Conservation (phyloP, 2,888 invertebrate species). For the Scaptomyza tumidula region DNA sequence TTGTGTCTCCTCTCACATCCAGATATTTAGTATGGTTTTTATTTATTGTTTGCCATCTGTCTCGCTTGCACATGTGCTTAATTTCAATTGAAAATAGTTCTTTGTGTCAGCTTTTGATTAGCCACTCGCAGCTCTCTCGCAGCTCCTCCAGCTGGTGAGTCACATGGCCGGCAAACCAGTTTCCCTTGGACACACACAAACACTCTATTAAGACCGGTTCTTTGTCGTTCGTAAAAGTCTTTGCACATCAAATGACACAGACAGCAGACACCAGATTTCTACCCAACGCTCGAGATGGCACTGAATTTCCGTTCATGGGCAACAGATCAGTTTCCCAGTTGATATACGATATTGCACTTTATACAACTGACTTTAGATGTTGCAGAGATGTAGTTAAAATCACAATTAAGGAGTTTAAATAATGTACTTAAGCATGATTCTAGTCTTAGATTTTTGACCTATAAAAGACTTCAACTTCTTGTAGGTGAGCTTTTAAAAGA, state of each 20-base stretch:
- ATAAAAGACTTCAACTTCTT: no score
- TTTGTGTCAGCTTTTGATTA: slow-evolving; percentile 70
- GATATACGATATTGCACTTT: not conserved
- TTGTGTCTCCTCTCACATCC: not conserved
- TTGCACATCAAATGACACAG: slow-evolving; percentile 32
- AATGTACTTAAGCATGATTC: no score
- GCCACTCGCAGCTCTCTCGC: slow-evolving; percentile 21
- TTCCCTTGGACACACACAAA: slow-evolving; percentile 35
- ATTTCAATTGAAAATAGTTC: slow-evolving; percentile 65
- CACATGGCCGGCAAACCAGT: slow-evolving; percentile 65
- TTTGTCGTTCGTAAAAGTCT: slow-evolving; percentile 15
- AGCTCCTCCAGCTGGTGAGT: slow-evolving; percentile 56
- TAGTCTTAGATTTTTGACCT: no score
- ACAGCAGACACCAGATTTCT: slow-evolving; percentile 30
- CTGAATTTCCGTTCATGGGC: slow-evolving; percentile 15
- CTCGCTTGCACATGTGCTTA: slow-evolving; percentile 43
- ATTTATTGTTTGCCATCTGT: slow-evolving; percentile 34
- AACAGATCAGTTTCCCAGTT: slow-evolving; percentile 22
- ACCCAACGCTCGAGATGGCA: slow-evolving; percentile 12
- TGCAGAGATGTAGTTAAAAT: not conserved
- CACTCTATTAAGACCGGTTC: slow-evolving; percentile 43
- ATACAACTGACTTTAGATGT: not conserved
- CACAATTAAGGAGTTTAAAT: no score
- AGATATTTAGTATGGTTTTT: not conserved
- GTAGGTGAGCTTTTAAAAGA: no score